Percentiles rank a stretch among this genome's conserved stretches.
Evolutionary conservation across 2,888 invertebrate species (phyloP).

Genomic region (Lochmaea crataegi): DNA sequence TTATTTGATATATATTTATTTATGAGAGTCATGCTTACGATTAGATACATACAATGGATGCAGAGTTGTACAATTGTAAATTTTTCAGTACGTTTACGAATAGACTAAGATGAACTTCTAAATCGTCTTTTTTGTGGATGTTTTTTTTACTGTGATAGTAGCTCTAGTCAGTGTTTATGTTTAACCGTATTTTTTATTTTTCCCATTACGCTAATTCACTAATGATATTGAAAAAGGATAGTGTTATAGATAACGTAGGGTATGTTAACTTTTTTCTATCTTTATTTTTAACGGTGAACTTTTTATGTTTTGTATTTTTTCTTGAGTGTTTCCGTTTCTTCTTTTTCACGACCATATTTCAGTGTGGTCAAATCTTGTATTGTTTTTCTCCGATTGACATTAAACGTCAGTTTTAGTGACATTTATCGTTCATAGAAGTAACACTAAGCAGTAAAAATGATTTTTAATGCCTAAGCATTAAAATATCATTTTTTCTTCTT

Average conservation of each 20-base stretch:
- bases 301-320: too few relatives aligned
- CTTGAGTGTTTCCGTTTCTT: too few relatives aligned
- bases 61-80: neutral
- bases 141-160: neutral
- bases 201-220: neutral
- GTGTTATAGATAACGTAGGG: neutral
- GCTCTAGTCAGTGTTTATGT: neutral
- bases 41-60: conserved; percentile 8
- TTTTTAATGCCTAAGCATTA: too few relatives aligned
- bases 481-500: too few relatives aligned
- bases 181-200: neutral
- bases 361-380: too few relatives aligned
- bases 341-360: too few relatives aligned
- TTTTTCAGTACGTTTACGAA: neutral
- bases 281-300: neutral
- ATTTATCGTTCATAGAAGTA: too few relatives aligned
- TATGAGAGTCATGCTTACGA: conserved; percentile 5
- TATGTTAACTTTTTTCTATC: neutral
- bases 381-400: too few relatives aligned
- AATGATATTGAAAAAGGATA: neutral
- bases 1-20: conserved; percentile 1
- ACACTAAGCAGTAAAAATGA: too few relatives aligned
- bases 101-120: neutral
- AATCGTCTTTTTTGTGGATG: neutral
- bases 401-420: too few relatives aligned